Conservation (phyloP, 1,140 invertebrate genomes). For the Phymorhynchus buccinoides region DNA sequence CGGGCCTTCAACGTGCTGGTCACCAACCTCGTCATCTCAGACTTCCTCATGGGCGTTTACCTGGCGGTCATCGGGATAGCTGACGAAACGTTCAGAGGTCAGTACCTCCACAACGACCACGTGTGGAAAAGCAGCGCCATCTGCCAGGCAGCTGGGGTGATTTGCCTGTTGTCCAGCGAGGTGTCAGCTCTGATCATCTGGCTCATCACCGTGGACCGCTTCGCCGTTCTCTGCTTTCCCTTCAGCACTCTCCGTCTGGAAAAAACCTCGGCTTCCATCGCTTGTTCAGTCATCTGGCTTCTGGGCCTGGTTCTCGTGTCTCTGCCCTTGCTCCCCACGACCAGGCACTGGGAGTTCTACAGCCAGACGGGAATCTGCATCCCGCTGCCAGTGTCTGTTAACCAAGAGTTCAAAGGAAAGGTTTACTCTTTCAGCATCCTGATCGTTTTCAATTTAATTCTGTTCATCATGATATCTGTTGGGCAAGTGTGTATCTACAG, state of each 20-base stretch:
- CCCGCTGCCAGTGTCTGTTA: conserved; percentile 48
- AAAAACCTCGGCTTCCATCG: conserved; percentile 28
- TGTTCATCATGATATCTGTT: conserved; percentile 46
- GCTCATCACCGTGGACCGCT: conserved; percentile 57
- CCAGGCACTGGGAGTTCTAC: conserved; percentile 48
- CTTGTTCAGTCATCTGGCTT: conserved; percentile 29
- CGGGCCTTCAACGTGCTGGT: conserved; percentile 48
- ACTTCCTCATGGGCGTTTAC: conserved; percentile 65
- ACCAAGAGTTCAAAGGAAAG: conserved; percentile 35
- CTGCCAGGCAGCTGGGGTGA: conserved; percentile 57
- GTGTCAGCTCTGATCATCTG: conserved; percentile 36
- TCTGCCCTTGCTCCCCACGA: conserved; percentile 34
- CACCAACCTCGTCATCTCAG: conserved; percentile 54
- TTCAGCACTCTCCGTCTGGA: conserved; percentile 45
- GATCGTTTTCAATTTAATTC: conserved; percentile 47
- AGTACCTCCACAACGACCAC: conserved; percentile 51
- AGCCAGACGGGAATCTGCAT: conserved; percentile 50
- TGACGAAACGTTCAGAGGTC: conserved; percentile 54
- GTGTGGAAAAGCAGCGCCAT: conserved; percentile 52
- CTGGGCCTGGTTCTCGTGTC: conserved; percentile 38
- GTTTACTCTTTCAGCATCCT: conserved; percentile 49
- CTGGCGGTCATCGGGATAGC: conserved; percentile 60
- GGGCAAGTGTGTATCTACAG: conserved; percentile 49
- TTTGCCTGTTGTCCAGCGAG: conserved; percentile 57
- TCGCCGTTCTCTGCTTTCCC: conserved; percentile 57